Base-by-base conservation (phyloP, 2,797 vertebrate genomes). In the Benthosema pterotum region DNA sequence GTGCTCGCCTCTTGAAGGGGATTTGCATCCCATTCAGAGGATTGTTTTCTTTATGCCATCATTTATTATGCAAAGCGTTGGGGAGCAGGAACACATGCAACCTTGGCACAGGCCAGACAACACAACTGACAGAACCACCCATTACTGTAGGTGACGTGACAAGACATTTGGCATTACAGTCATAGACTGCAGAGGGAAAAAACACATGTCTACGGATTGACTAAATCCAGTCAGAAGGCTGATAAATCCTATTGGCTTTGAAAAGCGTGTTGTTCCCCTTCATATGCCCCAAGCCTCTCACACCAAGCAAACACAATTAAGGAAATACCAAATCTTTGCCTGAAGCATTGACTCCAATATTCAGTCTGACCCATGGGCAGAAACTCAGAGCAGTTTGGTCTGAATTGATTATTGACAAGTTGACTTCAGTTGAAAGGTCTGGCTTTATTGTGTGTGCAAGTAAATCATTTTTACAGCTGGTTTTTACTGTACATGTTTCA, bases 1-100 rank as follows among this genome's bases (percentile, higher is more conserved):
- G 28, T 32, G 28, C 28, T 32, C 8, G 28, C 28, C 28, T 28
- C 28, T 28, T 28, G 28, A 28, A 28, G 1, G 3, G 6, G 28
- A 32, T 32, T 32, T 32, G 28, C 28, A 32, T 8, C 6, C 28
- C 28, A 32, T 32, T 32, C 28, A 32, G 69, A 84, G 87, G 85
- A 72, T 85, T 84, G 80, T 80, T 83, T 80, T 83, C 83, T 89
- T 86, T 89, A 82, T 86, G 78, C 73, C 72, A 67, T 85, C 67
- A 85, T 88, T 91, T 88, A 86, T 77, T 71, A 72, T 19, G 3
- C 25, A 28, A 14, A 80, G 79, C 87, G 71, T 71, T 11, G 25
- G 86, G 88, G 89, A 32, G 32, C 28, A 32, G 28, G 28, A 32
- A 32, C 25, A 25, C 3, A 25, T 25, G 25, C 25, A 25, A 25